These are phyloP conservation scores for Seriola dumerili DNA, from an alignment of 2,113 vertebrate genomes.

Conservation along the genomic window DNA sequence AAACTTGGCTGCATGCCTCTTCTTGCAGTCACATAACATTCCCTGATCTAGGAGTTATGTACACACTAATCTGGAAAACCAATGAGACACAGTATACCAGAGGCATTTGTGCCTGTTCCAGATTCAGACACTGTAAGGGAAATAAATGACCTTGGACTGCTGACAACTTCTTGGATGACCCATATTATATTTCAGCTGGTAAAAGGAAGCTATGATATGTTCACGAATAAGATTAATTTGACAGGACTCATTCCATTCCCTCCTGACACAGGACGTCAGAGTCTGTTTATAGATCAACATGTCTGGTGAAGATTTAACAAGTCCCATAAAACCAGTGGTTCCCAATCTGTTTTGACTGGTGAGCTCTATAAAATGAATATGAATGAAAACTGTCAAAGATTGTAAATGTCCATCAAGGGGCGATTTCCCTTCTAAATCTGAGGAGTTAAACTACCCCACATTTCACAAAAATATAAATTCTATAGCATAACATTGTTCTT, in stretches of 20 bases:
- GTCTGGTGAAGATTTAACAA: conserved; percentile 7
- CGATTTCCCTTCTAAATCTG: background rate
- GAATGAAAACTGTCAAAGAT: background rate
- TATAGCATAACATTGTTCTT: too few relatives aligned
- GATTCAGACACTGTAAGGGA: background rate
- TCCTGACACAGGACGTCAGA: conserved; percentile 8
- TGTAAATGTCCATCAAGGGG: background rate
- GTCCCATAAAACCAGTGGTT: background rate
- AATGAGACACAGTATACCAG: conserved; percentile 48
- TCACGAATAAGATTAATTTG: conserved; percentile 52
- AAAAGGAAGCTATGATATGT: conserved; percentile 32
- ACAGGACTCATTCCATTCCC: conserved; percentile 4
- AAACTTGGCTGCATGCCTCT: background rate
- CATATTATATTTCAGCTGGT: conserved; percentile 46
- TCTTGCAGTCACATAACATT: background rate
- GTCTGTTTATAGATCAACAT: conserved; percentile 48
- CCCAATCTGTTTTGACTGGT: background rate
- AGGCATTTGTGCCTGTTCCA: conserved; percentile 36
- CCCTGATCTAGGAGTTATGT: conserved; percentile 42
- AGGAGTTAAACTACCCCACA: too few relatives aligned
- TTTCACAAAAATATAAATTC: background rate
- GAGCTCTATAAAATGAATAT: background rate
- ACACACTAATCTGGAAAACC: conserved; percentile 59
- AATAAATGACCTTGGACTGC: conserved; percentile 50
- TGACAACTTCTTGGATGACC: conserved; percentile 39